Conservation (phyloP, 2,888 invertebrate species). For the Maniola hyperantus region DNA sequence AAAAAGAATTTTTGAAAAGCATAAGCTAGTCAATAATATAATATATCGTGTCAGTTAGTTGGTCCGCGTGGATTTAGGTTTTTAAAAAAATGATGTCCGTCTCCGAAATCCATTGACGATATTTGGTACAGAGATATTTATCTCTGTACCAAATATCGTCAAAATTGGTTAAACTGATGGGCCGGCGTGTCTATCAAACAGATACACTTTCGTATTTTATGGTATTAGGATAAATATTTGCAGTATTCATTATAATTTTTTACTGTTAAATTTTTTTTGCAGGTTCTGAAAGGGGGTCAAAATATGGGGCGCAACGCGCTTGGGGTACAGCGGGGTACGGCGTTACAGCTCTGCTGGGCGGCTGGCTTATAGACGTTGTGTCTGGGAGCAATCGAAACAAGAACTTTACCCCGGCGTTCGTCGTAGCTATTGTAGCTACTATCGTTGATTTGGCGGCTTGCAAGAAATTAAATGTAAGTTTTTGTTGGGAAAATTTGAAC, state of each 20-base stretch:
- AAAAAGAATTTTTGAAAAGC: too few species aligned
- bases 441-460: constrained; percentile 86
- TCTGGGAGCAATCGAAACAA: constrained; percentile 77
- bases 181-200: too few species aligned
- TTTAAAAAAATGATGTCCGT: too few species aligned
- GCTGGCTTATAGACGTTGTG: constrained; percentile 86
- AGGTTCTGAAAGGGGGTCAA: constrained; percentile 86
- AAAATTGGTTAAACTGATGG: too few species aligned
- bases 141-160: too few species aligned
- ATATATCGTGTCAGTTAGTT: too few species aligned
- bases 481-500: not conserved
- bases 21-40: too few species aligned
- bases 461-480: constrained; percentile 81
- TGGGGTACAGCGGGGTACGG: constrained; percentile 94
- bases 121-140: too few species aligned
- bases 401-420: constrained; percentile 88
- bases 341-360: constrained; percentile 86
- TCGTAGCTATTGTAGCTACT: constrained; percentile 85
- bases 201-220: too few species aligned
- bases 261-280: constrained; percentile 22
- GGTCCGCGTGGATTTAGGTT: too few species aligned
- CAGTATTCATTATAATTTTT: not conserved
- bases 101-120: too few species aligned
- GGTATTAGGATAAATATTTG: too few species aligned
- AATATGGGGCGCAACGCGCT: constrained; percentile 90